phyloP scores from a whole-genome alignment of 1,140 invertebrate genomes.

The Megalopta genalis region DNA sequence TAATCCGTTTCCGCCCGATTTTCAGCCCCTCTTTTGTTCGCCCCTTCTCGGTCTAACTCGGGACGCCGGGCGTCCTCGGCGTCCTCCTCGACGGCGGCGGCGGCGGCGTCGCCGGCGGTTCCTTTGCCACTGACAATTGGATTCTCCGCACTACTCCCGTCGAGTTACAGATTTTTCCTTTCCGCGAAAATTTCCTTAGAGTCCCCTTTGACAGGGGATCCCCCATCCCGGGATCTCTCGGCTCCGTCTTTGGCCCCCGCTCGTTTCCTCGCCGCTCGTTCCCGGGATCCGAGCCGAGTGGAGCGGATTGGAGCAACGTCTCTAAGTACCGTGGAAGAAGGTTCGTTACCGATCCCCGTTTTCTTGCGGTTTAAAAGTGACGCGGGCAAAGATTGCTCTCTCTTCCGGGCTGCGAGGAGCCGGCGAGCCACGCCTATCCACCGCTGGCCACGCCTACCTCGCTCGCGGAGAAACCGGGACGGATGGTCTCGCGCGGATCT shows the following conservation, averaged over 20 bases:
- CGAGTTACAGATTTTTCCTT: constrained; percentile 71
- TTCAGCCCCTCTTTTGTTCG: background rate
- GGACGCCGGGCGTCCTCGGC: no score
- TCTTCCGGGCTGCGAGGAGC: background rate
- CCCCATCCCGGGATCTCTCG: background rate
- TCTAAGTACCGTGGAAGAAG: constrained; percentile 58
- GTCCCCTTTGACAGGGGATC: constrained; percentile 62
- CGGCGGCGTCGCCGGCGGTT: constrained; percentile 16
- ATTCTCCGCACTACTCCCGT: constrained; percentile 66
- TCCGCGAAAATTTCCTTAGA: constrained; percentile 62
- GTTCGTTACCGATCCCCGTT: constrained; percentile 50
- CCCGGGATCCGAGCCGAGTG: constrained; percentile 25
- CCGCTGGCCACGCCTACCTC: no score
- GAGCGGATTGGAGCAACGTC: constrained; percentile 11
- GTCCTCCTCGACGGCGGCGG: constrained; percentile 4
- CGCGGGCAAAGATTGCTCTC: constrained; percentile 62
- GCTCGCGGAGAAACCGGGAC: no score
- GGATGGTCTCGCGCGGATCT: no score
- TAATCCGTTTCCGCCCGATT: background rate
- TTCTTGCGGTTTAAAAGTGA: constrained; percentile 21
- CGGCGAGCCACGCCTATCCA: no score
- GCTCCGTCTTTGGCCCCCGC: background rate
- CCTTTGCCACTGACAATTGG: constrained; percentile 69
- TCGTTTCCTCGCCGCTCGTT: constrained; percentile 12
- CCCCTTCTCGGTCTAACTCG: constrained; percentile 18